Evolutionary conservation across 2,888 invertebrate genomes (phyloP).

Genomic region (Plebejus anna): DNA sequence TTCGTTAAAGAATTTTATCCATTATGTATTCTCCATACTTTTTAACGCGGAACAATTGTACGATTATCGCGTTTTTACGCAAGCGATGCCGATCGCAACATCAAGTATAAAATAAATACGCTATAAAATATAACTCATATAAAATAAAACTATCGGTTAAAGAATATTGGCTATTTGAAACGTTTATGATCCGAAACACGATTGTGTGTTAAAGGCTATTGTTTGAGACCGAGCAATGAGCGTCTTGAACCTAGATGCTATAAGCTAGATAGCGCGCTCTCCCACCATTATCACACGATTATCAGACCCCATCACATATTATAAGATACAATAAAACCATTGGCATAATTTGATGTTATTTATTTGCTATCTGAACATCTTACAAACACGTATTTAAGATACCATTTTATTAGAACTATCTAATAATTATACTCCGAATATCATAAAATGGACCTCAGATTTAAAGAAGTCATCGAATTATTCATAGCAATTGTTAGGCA

Average conservation of each 20-base stretch:
- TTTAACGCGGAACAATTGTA: too few relatives aligned
- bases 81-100: too few relatives aligned
- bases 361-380: background rate
- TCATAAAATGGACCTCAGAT: too few relatives aligned
- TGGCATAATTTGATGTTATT: background rate
- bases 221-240: slow-evolving; percentile 2
- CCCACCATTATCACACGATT: slow-evolving; percentile 16
- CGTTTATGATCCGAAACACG: background rate
- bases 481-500: too few relatives aligned
- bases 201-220: slow-evolving; percentile 22
- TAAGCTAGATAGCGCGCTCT: slow-evolving; percentile 2
- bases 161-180: background rate
- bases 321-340: background rate
- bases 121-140: too few relatives aligned
- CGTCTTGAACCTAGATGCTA: background rate
- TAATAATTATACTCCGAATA: too few relatives aligned
- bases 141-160: too few relatives aligned
- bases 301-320: background rate
- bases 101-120: too few relatives aligned
- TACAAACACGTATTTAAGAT: background rate
- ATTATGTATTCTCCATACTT: too few relatives aligned
- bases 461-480: too few relatives aligned
- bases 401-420: background rate
- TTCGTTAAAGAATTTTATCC: too few relatives aligned
- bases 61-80: too few relatives aligned